A percentile compares a stretch with the other conserved stretches of the same genome.
These are phyloP conservation scores for Peromyscus aztecus DNA, from an alignment of 2,797 vertebrate genomes.

Conservation along the genomic window DNA sequence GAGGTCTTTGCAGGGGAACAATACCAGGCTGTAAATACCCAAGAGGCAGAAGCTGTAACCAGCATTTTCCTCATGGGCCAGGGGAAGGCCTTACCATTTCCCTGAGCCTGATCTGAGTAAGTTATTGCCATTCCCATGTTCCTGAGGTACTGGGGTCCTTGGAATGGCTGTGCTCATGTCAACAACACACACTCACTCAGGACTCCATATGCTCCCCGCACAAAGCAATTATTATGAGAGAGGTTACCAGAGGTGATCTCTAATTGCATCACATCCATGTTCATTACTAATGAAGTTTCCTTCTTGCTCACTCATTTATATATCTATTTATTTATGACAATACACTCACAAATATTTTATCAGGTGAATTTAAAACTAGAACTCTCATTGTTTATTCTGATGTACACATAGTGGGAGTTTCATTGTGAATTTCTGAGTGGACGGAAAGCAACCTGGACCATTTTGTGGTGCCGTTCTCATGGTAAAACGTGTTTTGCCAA, in stretches of 20 bases:
- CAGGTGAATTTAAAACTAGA: neutral
- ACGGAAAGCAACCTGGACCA: neutral
- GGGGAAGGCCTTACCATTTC: neutral
- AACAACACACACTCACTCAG: neutral
- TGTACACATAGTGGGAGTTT: neutral
- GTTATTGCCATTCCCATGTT: neutral
- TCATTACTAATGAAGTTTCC: neutral
- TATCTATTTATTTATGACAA: neutral
- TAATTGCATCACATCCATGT: neutral
- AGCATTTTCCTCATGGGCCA: too few relatives aligned
- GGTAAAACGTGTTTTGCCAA: neutral
- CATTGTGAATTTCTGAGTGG: neutral
- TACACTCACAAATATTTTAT: constrained; percentile 9
- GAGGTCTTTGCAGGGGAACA: neutral
- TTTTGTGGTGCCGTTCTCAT: neutral
- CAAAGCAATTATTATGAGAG: neutral
- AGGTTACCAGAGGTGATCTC: neutral
- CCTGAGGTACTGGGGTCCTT: neutral
- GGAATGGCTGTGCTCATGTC: too few relatives aligned
- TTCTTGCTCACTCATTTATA: neutral
- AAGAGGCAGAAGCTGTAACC: neutral
- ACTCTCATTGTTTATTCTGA: neutral
- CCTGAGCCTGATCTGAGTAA: neutral
- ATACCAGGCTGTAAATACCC: neutral
- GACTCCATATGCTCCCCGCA: neutral